Conservation (phyloP, 1,140 invertebrate species). For the Planococcus citri region DNA sequence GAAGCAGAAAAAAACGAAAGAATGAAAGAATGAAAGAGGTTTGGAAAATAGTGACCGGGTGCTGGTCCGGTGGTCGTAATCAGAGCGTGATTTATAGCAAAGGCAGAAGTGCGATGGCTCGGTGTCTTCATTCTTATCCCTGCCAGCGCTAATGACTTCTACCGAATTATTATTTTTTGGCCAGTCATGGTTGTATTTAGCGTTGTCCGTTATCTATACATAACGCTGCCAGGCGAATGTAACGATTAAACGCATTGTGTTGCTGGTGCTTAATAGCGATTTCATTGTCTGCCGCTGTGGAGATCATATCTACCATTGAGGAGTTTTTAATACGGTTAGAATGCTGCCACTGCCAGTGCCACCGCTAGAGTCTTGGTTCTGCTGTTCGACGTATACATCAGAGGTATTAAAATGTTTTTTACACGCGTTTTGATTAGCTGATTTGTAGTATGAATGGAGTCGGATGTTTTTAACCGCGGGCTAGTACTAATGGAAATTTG, state of each 20-base stretch:
- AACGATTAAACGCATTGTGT: not conserved
- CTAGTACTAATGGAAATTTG: too few species aligned
- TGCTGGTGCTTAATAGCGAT: not conserved
- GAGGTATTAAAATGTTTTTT: too few species aligned
- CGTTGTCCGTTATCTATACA: conserved; percentile 7
- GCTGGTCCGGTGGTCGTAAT: conserved; percentile 12
- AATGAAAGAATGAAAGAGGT: too few species aligned
- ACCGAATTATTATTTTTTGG: conserved; percentile 16
- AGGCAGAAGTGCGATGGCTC: not conserved
- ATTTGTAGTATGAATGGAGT: too few species aligned
- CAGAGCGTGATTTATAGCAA: conserved; percentile 16
- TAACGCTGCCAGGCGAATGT: not conserved
- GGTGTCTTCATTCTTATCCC: not conserved
- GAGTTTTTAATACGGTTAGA: not conserved
- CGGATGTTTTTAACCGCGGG: too few species aligned
- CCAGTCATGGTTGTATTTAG: conserved; percentile 13
- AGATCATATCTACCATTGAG: not conserved
- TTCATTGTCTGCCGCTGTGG: conserved; percentile 1
- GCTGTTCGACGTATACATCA: too few species aligned
- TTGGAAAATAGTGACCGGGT: too few species aligned
- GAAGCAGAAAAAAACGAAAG: not conserved
- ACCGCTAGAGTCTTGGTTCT: too few species aligned
- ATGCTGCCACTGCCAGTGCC: too few species aligned
- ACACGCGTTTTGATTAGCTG: too few species aligned
- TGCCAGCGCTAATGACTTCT: conserved; percentile 11